Percentiles rank a stretch among this genome's conserved stretches.
Conservation (phyloP, 2,797 vertebrate species). For the Rhynchotus rufescens region DNA sequence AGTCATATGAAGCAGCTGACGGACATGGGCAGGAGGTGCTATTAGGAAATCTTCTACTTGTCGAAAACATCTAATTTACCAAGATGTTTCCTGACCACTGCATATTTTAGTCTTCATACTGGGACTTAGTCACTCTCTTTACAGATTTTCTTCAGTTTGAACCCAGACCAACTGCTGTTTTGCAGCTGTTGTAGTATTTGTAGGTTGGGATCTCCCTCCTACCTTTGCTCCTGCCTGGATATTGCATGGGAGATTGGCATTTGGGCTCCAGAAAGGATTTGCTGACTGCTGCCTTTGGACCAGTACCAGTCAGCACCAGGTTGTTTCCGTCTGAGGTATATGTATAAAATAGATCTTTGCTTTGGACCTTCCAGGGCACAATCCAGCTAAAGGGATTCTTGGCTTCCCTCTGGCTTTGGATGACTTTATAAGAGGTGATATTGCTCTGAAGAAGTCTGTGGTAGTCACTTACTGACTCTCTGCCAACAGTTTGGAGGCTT, state of each 20-base stretch:
- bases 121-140: neutral
- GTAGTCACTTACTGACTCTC: constrained; percentile 22
- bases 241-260: neutral
- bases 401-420: constrained; percentile 47
- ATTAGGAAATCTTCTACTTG: constrained; percentile 4
- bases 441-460: neutral
- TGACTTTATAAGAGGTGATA: constrained; percentile 43
- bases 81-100: neutral
- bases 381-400: constrained; percentile 49
- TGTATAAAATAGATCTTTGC: constrained; percentile 39
- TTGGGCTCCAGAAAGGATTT: constrained; percentile 39
- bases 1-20: constrained; percentile 34
- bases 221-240: constrained; percentile 28
- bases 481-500: constrained; percentile 22
- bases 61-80: neutral
- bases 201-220: neutral
- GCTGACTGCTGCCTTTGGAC: constrained; percentile 48
- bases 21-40: constrained; percentile 37
- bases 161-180: neutral
- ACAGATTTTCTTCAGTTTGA: neutral
- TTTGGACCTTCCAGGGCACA: constrained; percentile 28
- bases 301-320: constrained; percentile 27
- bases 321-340: constrained; percentile 54
- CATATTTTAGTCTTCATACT: neutral
- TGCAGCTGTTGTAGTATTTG: constrained; percentile 7